A percentile compares a stretch with the other conserved stretches of the same genome.
phyloP scores from a whole-genome alignment of 2,797 vertebrate genomes.

The Acanthis flammea region DNA sequence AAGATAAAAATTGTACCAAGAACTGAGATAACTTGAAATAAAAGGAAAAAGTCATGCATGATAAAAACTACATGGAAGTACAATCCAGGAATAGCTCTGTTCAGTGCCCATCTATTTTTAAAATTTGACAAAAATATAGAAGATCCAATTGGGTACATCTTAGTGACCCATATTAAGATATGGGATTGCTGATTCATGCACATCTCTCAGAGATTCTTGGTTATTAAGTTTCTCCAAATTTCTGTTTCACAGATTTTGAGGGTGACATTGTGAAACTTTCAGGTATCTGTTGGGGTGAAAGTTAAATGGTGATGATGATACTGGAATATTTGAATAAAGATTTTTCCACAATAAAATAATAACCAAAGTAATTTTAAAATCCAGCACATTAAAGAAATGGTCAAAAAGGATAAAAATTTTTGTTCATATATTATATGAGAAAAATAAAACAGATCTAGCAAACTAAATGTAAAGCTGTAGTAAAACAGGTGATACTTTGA shows the following conservation, averaged over 20 bases:
- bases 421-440: neutral
- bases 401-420: neutral
- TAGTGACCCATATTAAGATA: neutral
- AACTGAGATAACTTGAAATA: neutral
- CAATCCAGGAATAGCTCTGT: neutral
- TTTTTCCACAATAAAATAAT: neutral
- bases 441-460: neutral
- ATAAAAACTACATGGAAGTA: neutral
- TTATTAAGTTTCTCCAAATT: neutral
- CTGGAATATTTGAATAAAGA: neutral
- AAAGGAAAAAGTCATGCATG: neutral
- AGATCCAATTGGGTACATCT: neutral
- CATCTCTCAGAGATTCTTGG: neutral
- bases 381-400: neutral
- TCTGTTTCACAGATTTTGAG: neutral
- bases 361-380: neutral
- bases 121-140: neutral
- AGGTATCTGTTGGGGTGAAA: neutral
- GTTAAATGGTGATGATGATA: accelerated
- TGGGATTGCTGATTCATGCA: neutral
- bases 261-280: neutral
- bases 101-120: neutral
- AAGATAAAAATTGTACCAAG: neutral
- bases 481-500: neutral
- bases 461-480: neutral